These are phyloP conservation scores for Incurvaria masculella DNA, from an alignment of 2,888 invertebrate genomes.

Conservation along the genomic window DNA sequence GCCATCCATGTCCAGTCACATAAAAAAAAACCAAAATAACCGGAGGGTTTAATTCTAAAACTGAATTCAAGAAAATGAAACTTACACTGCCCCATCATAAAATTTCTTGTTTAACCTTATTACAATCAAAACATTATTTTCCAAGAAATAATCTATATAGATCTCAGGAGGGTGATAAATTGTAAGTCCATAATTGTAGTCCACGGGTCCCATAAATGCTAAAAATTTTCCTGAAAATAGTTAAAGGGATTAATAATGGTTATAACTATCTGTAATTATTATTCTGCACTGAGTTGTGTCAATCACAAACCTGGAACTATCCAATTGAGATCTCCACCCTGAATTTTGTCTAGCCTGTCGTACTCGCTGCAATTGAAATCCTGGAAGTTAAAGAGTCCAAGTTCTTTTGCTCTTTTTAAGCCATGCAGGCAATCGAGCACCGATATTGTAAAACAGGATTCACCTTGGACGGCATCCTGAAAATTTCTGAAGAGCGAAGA, in stretches of 20 bases:
- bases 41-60: neutral
- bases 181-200: slow-evolving; percentile 48
- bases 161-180: slow-evolving; percentile 70
- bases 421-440: slow-evolving; percentile 59
- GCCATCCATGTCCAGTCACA: no score
- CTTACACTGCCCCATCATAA: slow-evolving; percentile 69
- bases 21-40: neutral
- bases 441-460: slow-evolving; percentile 67
- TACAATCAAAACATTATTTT: slow-evolving; percentile 76
- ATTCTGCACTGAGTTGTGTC: no score
- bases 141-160: slow-evolving; percentile 81
- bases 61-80: slow-evolving; percentile 12
- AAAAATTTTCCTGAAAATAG: slow-evolving; percentile 68
- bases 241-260: no score
- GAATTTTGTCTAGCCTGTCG: slow-evolving; percentile 75
- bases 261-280: no score
- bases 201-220: slow-evolving; percentile 82
- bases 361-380: slow-evolving; percentile 84
- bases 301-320: slow-evolving; percentile 75
- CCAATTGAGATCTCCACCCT: slow-evolving; percentile 90
- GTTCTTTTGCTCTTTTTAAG: slow-evolving; percentile 66
- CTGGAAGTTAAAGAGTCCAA: slow-evolving; percentile 77
- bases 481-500: slow-evolving; percentile 50
- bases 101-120: slow-evolving; percentile 81
- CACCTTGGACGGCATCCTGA: slow-evolving; percentile 80